Evolutionary conservation across 2,888 invertebrate species (phyloP), one percentile per base, ranked within the genome.

Genomic region (Rapana venosa): DNA sequence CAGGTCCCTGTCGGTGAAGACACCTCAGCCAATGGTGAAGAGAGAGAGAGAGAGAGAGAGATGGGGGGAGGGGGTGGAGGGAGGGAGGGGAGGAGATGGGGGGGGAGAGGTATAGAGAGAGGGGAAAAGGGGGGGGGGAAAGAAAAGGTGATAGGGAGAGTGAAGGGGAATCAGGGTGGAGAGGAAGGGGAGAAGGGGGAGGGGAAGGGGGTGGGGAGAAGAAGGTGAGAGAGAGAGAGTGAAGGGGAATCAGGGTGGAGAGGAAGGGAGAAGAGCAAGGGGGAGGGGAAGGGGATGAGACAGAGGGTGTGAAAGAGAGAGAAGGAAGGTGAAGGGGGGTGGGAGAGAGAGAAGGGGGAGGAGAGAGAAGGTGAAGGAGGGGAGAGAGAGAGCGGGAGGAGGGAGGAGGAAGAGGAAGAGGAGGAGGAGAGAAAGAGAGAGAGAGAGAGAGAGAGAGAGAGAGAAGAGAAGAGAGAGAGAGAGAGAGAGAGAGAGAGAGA

Each of bases 1-100:
- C 92, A 93, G 90, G 91, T 93, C 13, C 90, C 93, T n/a, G 85
- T 91, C 1, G 86, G 81, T 15, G 90, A 90, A 32, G 88, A 61
- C 22, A 85, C n/a, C 58, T 66, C n/a, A 17, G 66, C 30, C 4
- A 89, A 74, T 70, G 88, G 91, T 89, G 35, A 89, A 84, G 20
- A 66, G 17, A 20, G n/a, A 74, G 74, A n/a, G 4, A 1, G n/a
- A n/a, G 1, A 74, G n/a, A n/a, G 11, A n/a, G n/a, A n/a, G n/a
- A n/a, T 4, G 13, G 66, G 13, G 66, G 26, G 20, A 66, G 66
- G 26, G 66, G n/a, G n/a, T n/a, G 26, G 74, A 74, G 32, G 4
- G 13, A 77, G 30, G 32, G 32, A 32, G 15, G 32, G 32, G 32
- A 8, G 32, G 15, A 77, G 77, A 32, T 32, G 5, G 32, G 32